These are phyloP conservation scores for Meteorus colon DNA, from an alignment of 2,888 invertebrate genomes.

Conservation along the genomic window DNA sequence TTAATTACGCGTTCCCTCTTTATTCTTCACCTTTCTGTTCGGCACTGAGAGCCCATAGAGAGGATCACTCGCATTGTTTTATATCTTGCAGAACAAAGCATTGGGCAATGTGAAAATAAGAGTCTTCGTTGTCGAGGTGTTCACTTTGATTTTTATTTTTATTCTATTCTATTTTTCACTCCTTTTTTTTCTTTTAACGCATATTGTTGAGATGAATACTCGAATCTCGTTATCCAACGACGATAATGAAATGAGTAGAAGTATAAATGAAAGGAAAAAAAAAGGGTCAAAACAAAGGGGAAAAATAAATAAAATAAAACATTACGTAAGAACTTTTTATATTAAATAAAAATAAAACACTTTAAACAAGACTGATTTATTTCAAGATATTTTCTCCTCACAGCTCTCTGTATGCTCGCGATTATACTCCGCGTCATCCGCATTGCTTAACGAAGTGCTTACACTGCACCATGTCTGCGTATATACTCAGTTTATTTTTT, in stretches of 20 bases:
- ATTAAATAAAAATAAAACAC: background rate
- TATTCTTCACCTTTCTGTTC: slow-evolving; percentile 37
- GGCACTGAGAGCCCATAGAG: slow-evolving; percentile 4
- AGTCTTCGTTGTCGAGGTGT: slow-evolving; percentile 11
- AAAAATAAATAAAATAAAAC: background rate
- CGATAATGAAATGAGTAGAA: slow-evolving; percentile 1
- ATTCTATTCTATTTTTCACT: background rate
- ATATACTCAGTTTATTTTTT: background rate
- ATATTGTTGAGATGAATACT: slow-evolving; percentile 44
- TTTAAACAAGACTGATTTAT: slow-evolving; percentile 10
- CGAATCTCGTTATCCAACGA: slow-evolving; percentile 47
- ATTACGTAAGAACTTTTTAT: background rate
- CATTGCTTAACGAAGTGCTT: slow-evolving; percentile 28
- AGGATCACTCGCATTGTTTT: slow-evolving; percentile 47
- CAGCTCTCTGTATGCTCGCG: background rate
- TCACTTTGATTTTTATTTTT: slow-evolving; percentile 15
- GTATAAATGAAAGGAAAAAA: background rate
- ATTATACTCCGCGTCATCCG: slow-evolving; percentile 16
- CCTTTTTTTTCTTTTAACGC: background rate
- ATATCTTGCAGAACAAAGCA: slow-evolving; percentile 47
- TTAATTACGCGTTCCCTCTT: slow-evolving; percentile 59
- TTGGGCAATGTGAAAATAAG: slow-evolving; percentile 32
- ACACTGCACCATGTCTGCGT: background rate
- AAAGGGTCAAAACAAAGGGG: background rate
- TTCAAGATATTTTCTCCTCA: background rate